phyloP scores from a whole-genome alignment of 2,797 vertebrate species.

The Anguilla pacifica region DNA sequence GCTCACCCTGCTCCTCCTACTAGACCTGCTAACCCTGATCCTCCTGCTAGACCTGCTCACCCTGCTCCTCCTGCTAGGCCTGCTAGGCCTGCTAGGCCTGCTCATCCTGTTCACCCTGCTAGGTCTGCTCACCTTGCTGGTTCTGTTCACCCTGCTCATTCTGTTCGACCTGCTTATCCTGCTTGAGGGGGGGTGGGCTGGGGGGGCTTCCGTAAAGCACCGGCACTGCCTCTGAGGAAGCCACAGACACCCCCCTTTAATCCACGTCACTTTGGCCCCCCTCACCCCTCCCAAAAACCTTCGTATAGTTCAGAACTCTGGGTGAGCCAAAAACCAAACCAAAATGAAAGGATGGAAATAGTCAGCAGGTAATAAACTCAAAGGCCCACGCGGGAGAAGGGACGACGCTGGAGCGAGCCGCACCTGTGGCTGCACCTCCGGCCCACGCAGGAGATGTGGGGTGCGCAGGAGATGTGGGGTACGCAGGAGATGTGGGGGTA shows the following conservation, averaged over 20 bases:
- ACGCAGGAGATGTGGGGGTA: too few relatives aligned
- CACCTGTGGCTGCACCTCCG: not conserved
- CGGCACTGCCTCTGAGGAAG: conserved; percentile 35
- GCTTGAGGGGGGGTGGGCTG: conserved; percentile 7
- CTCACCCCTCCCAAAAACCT: not conserved
- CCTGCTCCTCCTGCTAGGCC: too few relatives aligned
- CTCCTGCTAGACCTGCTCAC: too few relatives aligned
- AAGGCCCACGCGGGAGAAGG: not conserved
- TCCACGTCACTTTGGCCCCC: not conserved
- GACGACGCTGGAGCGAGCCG: not conserved
- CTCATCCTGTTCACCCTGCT: too few relatives aligned
- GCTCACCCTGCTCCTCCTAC: too few relatives aligned
- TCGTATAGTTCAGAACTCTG: not conserved
- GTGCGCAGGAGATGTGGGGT: too few relatives aligned
- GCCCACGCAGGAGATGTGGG: not conserved
- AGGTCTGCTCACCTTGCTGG: too few relatives aligned
- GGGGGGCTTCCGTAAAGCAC: conserved; percentile 41
- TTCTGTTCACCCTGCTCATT: too few relatives aligned
- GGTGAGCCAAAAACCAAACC: not conserved
- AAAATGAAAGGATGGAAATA: not conserved
- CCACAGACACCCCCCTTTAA: conserved; percentile 25
- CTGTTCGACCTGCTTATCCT: too few relatives aligned
- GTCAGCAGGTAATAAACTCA: conserved; percentile 17
- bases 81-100: too few relatives aligned
- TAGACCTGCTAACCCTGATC: too few relatives aligned